Evolutionary conservation across 2,797 vertebrate genomes (phyloP).

Genomic region (Platalea minor): DNA sequence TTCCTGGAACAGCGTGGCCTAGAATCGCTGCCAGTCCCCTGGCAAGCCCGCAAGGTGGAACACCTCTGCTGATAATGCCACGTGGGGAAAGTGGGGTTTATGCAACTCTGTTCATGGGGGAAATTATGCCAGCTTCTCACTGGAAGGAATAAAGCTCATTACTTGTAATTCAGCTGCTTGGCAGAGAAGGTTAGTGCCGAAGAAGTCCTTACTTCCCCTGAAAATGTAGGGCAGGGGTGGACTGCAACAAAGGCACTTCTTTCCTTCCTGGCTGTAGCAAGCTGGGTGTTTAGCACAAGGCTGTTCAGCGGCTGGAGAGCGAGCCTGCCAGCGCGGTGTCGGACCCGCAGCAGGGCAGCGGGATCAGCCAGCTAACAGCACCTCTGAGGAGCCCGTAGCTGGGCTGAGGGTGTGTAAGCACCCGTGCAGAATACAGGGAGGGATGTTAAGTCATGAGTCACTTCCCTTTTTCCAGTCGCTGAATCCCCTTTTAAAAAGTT

Average conservation of each 20-base stretch:
- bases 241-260: neutral
- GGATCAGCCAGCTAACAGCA: neutral
- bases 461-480: neutral
- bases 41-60: neutral
- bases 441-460: neutral
- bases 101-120: neutral
- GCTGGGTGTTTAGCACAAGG: neutral
- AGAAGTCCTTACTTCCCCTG: neutral
- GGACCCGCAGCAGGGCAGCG: neutral
- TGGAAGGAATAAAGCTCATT: slow-evolving; percentile 40
- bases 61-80: neutral
- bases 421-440: neutral
- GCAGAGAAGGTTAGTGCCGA: neutral
- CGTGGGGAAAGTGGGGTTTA: neutral
- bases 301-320: neutral
- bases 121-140: neutral
- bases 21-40: neutral
- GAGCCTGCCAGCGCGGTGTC: neutral
- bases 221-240: neutral
- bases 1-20: neutral
- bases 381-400: neutral
- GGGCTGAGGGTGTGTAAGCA: neutral
- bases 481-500: neutral
- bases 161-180: neutral
- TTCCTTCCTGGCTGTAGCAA: neutral